Percentiles rank a stretch among this genome's conserved stretches.
Evolutionary conservation across 2,888 invertebrate genomes (phyloP).

Genomic region (Rhingia rostrata): DNA sequence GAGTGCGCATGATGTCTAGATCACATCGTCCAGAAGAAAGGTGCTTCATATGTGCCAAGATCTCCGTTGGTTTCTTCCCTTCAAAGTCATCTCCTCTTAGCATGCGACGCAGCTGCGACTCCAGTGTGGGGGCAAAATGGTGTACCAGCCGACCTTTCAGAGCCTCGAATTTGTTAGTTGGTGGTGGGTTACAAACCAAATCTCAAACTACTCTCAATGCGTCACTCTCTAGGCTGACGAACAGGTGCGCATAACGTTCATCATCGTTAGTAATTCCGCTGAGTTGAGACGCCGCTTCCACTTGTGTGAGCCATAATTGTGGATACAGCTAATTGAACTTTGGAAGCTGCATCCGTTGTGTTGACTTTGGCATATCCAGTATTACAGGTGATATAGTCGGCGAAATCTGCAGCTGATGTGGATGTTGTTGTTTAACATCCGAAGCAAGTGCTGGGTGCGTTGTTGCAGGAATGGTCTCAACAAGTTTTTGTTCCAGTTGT

Average conservation of each 20-base stretch:
- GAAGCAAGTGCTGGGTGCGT: too few species aligned
- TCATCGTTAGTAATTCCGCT: conserved; percentile 5
- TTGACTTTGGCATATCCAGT: too few species aligned
- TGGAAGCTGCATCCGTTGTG: background rate
- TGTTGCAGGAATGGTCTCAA: too few species aligned
- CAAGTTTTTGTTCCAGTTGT: too few species aligned
- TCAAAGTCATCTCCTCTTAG: background rate
- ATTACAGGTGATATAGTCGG: too few species aligned
- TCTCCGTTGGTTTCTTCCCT: conserved; percentile 22
- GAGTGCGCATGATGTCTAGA: conserved; percentile 21
- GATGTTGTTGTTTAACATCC: too few species aligned
- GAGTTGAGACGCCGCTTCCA: too few species aligned
- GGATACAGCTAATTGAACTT: background rate
- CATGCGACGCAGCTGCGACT: conserved; percentile 9
- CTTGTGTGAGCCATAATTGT: too few species aligned
- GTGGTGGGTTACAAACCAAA: conserved; percentile 4
- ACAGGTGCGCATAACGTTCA: conserved; percentile 28
- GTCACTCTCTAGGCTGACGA: conserved; percentile 33
- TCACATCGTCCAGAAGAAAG: conserved; percentile 13
- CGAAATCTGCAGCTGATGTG: too few species aligned
- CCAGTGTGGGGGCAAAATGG: conserved; percentile 19
- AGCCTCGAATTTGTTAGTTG: conserved; percentile 10
- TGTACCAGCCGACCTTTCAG: conserved; percentile 30
- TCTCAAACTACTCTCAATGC: conserved; percentile 24
- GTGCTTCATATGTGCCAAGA: conserved; percentile 23